Base-by-base conservation (phyloP, 2,113 vertebrate species). In the Oreochromis aureus region DNA sequence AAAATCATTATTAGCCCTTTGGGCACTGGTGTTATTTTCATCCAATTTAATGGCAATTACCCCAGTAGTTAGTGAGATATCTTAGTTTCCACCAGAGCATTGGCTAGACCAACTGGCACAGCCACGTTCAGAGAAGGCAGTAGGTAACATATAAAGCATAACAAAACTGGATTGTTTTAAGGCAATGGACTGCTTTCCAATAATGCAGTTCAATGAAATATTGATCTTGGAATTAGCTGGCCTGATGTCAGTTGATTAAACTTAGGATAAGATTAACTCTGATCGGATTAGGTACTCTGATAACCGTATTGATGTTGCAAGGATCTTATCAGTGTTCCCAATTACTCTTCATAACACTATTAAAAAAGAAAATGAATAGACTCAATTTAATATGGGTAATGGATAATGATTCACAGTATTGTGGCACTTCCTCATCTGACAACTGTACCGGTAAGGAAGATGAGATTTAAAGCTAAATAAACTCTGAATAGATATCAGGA, bases 231-330 rank as follows among this genome's bases (percentile, higher is more conserved):
- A 61, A 88, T 85, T 87, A 46, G 10, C 53, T 87, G 27, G 46
- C 30, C n/a, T 58, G n/a, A 41, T 59, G 88, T 83, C 83, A 84
- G 8, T 41, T 88, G 69, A 92, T 90, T 32, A 88, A 22, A 61
- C 27, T 7, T 19, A 61, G 16, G 82, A 83, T 91, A 73, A 73
- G 32, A 86, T 89, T 59, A 78, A 48, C 44, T 82, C n/a, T 56
- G 73, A 51, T n/a, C 6, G 4, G 73, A n/a, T 87, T 84, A 76
- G 34, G 55, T 34, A 11, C 80, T 91, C 36, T 76, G 80, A 90
- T 84, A 19, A 84, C 18, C 0, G 4, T 27, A 81, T 76, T 69
- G 86, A 88, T 84, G 18, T 32, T 85, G 39, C 27, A 41, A 63
- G 13, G 61, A 71, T 90, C 51, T 76, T 58, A 53, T 79, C 24